phyloP scores from a whole-genome alignment of 2,113 vertebrate genomes.

The Microcebus lehilahytsara region DNA sequence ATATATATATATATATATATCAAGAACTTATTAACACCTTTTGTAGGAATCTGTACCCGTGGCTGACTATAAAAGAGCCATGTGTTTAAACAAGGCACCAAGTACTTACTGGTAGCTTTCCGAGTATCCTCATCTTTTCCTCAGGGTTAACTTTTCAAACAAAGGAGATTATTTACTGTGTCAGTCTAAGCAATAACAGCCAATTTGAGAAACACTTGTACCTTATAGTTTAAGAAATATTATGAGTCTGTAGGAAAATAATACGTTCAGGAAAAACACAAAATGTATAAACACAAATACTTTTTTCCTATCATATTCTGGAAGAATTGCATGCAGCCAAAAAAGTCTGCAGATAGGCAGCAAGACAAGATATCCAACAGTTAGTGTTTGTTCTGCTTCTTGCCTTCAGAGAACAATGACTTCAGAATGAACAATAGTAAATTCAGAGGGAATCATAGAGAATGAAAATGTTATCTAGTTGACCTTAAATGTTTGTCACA shows the following conservation, averaged over 20 bases:
- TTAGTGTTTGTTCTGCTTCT: conserved; percentile 60
- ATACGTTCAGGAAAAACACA: conserved; percentile 9
- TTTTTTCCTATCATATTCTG: conserved; percentile 12
- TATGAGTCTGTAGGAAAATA: conserved; percentile 32
- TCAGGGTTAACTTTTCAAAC: conserved; percentile 37
- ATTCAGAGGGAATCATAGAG: conserved; percentile 67
- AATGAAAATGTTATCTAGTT: conserved; percentile 68
- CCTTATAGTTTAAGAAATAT: conserved; percentile 46
- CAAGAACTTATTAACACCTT: conserved; percentile 40
- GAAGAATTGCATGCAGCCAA: conserved; percentile 15
- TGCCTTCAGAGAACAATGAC: conserved; percentile 66
- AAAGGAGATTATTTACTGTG: conserved; percentile 4
- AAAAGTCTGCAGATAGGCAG: conserved; percentile 42
- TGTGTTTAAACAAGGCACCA: neutral
- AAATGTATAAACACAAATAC: conserved; percentile 51
- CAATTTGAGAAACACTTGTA: conserved; percentile 30
- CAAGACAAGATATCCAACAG: conserved; percentile 57
- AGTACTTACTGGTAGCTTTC: neutral
- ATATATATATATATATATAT: neutral
- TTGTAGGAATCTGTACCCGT: neutral
- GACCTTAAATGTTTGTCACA: conserved; percentile 70
- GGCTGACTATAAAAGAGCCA: neutral
- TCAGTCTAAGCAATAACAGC: neutral
- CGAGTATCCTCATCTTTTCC: neutral
- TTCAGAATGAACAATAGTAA: conserved; percentile 72